Conservation (phyloP, 1,140 invertebrate genomes). For the Drosophila dunni region DNA sequence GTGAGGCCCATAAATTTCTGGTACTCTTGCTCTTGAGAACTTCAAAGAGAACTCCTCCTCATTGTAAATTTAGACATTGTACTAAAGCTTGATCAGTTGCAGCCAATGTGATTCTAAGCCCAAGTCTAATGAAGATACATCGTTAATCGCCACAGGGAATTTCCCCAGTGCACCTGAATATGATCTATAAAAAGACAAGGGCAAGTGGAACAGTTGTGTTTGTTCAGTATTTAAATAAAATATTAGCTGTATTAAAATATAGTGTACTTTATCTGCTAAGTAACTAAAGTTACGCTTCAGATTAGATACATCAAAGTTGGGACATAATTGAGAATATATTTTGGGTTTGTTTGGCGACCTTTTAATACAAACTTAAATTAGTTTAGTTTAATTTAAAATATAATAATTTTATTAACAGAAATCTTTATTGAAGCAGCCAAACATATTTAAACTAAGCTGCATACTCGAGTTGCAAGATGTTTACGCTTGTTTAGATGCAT, state of each 20-base stretch:
- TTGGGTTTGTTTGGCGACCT: too few relatives aligned
- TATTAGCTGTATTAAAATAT: too few relatives aligned
- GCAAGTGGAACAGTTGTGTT: background rate
- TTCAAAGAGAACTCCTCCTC: conserved; percentile 54
- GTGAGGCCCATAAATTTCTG: conserved; percentile 54
- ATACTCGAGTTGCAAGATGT: conserved; percentile 31
- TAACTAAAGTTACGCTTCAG: too few relatives aligned
- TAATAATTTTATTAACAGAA: too few relatives aligned
- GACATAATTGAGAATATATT: too few relatives aligned
- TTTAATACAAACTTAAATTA: too few relatives aligned
- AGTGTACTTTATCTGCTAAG: too few relatives aligned
- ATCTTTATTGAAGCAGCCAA: background rate
- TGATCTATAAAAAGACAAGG: background rate
- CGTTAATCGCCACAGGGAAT: conserved; percentile 48
- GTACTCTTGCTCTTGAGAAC: conserved; percentile 35
- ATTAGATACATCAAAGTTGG: too few relatives aligned
- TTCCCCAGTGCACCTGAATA: conserved; percentile 4
- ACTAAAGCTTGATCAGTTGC: conserved; percentile 41
- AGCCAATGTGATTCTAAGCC: conserved; percentile 13
- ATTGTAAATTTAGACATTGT: conserved; percentile 49
- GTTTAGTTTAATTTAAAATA: too few relatives aligned
- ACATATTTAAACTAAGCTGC: background rate
- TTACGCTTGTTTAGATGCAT: conserved; percentile 54
- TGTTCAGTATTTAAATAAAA: too few relatives aligned
- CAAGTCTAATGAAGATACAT: conserved; percentile 59